These are phyloP conservation scores for Octodonta nipae DNA, from an alignment of 2,888 invertebrate genomes.

Conservation along the genomic window DNA sequence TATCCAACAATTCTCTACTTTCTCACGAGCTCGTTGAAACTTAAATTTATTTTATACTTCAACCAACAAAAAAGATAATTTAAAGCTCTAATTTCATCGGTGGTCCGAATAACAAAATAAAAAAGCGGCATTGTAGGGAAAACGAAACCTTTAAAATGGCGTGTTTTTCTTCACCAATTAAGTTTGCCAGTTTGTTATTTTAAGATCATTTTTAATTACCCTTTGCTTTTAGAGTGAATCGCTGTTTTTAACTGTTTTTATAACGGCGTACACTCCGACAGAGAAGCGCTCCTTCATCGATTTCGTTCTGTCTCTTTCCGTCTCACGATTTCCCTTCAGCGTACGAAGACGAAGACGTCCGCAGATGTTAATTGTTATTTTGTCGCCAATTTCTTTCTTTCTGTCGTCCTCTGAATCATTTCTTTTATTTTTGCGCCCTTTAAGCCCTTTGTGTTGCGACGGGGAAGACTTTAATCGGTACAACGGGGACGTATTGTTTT, in stretches of 20 bases:
- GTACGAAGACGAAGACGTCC: background rate
- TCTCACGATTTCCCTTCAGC: background rate
- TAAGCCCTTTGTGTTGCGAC: slow-evolving; percentile 11
- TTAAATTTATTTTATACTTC: no score
- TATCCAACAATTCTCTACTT: no score
- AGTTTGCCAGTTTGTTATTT: slow-evolving; percentile 35
- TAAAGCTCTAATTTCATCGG: no score
- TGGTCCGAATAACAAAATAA: no score
- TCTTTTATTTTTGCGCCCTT: slow-evolving; percentile 10
- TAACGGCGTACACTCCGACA: slow-evolving; percentile 9
- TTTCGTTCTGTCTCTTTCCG: slow-evolving; percentile 7
- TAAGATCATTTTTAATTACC: slow-evolving; percentile 36
- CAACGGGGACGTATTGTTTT: no score
- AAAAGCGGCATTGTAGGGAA: slow-evolving; percentile 13
- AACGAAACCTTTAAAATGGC: slow-evolving; percentile 18
- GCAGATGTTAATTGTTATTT: slow-evolving; percentile 19
- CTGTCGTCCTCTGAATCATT: slow-evolving; percentile 6
- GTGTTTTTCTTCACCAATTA: slow-evolving; percentile 36
- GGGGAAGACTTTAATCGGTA: no score
- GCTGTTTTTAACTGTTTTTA: slow-evolving; percentile 27
- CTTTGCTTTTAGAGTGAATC: slow-evolving; percentile 26
- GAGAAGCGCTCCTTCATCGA: slow-evolving; percentile 13
- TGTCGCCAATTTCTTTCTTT: slow-evolving; percentile 16
- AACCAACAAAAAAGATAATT: no score
- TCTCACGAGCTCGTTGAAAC: no score